Conservation (phyloP, 1,140 invertebrate genomes). For the Trichonephila inaurata region DNA sequence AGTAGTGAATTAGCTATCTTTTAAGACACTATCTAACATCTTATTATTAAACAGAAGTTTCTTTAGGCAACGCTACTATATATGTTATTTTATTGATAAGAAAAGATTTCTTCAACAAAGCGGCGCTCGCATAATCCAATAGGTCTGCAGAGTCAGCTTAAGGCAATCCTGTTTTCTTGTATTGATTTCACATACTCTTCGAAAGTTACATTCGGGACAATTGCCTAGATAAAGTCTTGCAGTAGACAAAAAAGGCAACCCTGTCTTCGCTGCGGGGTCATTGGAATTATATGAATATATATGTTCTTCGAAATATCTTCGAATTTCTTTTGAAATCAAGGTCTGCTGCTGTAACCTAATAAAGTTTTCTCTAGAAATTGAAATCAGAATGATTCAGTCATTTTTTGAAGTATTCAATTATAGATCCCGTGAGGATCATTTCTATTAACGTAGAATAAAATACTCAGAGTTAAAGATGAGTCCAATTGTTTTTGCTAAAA, state of each 20-base stretch:
- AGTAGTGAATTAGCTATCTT: slow-evolving; percentile 19
- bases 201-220: slow-evolving; percentile 48
- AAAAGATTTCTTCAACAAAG: slow-evolving; percentile 40
- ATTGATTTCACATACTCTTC: slow-evolving; percentile 55
- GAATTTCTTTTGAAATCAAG: neutral
- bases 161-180: slow-evolving; percentile 29
- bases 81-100: slow-evolving; percentile 43
- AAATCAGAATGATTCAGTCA: neutral
- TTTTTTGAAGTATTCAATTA: neutral
- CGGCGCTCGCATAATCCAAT: slow-evolving; percentile 43
- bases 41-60: slow-evolving; percentile 27
- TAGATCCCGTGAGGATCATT: neutral
- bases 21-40: slow-evolving; percentile 1
- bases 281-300: slow-evolving; percentile 29
- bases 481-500: no score
- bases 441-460: neutral
- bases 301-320: neutral
- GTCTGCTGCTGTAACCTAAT: neutral
- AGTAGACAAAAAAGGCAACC: neutral
- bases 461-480: no score
- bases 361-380: neutral
- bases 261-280: slow-evolving; percentile 23
- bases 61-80: neutral
- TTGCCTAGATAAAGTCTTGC: neutral
- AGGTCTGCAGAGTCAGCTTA: slow-evolving; percentile 26